Conservation (phyloP, 2,888 invertebrate species). For the Punctoribates punctum region DNA sequence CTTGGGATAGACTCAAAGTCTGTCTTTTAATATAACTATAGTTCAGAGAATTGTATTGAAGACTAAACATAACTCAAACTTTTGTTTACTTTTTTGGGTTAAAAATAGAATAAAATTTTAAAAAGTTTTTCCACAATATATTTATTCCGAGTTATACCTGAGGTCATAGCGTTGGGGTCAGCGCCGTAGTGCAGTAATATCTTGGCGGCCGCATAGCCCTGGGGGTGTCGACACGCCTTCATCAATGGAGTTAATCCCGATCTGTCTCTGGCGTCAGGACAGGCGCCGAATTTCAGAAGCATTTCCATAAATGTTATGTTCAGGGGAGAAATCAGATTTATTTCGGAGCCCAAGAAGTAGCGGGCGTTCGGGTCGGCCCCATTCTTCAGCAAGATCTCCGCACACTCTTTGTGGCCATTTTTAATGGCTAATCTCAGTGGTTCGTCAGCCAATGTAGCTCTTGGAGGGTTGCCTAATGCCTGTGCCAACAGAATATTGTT, state of each 20-base stretch:
- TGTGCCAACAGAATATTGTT: constrained; percentile 30
- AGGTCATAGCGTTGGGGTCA: constrained; percentile 78
- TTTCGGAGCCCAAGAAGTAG: constrained; percentile 87
- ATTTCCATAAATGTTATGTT: constrained; percentile 76
- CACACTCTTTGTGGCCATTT: constrained; percentile 69
- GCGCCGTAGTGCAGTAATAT: constrained; percentile 75
- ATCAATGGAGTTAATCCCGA: constrained; percentile 84
- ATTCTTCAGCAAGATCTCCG: constrained; percentile 66
- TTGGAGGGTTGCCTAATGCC: constrained; percentile 49
- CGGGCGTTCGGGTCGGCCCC: constrained; percentile 86
- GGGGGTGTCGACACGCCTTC: constrained; percentile 77
- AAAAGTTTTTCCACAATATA: neutral
- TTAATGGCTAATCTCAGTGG: constrained; percentile 82
- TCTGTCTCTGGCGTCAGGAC: constrained; percentile 79
- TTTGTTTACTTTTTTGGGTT: neutral
- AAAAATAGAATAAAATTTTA: neutral
- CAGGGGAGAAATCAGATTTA: constrained; percentile 73
- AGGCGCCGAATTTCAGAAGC: constrained; percentile 76
- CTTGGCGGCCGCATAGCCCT: constrained; percentile 71
- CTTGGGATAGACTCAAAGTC: no score
- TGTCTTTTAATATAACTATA: neutral
- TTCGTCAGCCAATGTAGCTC: constrained; percentile 61
- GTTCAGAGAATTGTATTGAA: neutral
- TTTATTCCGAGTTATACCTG: constrained; percentile 59
- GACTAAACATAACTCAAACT: no score